A percentile compares a stretch with the other conserved stretches of the same genome.
These are phyloP conservation scores for Drosophila falleni DNA, from an alignment of 2,888 invertebrate genomes.

Conservation along the genomic window DNA sequence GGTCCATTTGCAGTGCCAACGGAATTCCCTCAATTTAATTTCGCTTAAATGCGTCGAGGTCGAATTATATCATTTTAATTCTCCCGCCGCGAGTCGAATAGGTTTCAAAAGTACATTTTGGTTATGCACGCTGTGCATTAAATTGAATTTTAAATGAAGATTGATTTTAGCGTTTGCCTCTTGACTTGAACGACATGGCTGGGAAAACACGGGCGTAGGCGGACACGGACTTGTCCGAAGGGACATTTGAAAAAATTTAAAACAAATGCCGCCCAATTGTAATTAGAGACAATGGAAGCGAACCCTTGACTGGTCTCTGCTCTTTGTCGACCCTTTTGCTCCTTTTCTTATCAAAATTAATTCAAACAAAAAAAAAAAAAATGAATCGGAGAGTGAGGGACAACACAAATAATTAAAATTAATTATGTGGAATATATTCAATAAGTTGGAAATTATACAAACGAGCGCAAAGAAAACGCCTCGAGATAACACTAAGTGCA, in stretches of 20 bases:
- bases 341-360: slow-evolving; percentile 68
- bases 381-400: neutral
- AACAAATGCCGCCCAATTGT: slow-evolving; percentile 73
- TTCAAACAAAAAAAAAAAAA: slow-evolving; percentile 42
- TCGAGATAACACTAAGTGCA: slow-evolving; percentile 73
- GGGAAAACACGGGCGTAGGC: neutral
- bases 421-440: slow-evolving; percentile 80
- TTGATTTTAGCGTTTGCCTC: slow-evolving; percentile 67
- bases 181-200: slow-evolving; percentile 36
- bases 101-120: slow-evolving; percentile 30
- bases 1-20: neutral
- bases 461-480: slow-evolving; percentile 75
- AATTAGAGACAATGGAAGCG: slow-evolving; percentile 74
- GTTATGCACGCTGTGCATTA: slow-evolving; percentile 59
- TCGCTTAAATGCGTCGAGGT: slow-evolving; percentile 9
- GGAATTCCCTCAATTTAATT: slow-evolving; percentile 8
- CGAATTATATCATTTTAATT: slow-evolving; percentile 26
- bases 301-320: slow-evolving; percentile 45
- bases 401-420: slow-evolving; percentile 77
- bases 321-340: slow-evolving; percentile 63
- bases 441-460: slow-evolving; percentile 80
- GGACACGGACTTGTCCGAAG: slow-evolving; percentile 33
- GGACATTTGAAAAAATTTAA: slow-evolving; percentile 56
- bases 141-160: slow-evolving; percentile 81
- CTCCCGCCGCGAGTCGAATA: slow-evolving; percentile 35